Evolutionary conservation across 1,140 invertebrate genomes (phyloP).

Genomic region (Rhopalosiphum maidis): DNA sequence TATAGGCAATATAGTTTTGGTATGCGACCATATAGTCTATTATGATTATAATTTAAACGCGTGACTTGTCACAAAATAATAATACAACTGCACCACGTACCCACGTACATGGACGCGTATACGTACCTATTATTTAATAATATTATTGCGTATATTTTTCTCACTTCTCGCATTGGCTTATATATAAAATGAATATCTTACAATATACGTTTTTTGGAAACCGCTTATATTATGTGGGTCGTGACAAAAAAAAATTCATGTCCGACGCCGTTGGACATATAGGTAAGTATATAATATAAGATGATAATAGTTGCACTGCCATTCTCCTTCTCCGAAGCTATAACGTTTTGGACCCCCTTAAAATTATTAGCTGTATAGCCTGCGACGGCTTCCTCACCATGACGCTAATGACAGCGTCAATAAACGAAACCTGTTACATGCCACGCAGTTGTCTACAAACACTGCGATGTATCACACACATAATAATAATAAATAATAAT

Average conservation of each 20-base stretch:
- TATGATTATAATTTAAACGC: constrained; percentile 50
- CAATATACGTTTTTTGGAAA: neutral
- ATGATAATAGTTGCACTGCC: neutral
- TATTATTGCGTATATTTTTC: neutral
- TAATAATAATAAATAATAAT: constrained; percentile 12
- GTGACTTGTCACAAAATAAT: constrained; percentile 47
- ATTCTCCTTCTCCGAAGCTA: neutral
- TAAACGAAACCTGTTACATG: constrained; percentile 27
- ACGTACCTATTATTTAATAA: neutral
- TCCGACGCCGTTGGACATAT: neutral
- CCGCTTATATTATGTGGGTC: neutral
- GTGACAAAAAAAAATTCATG: neutral
- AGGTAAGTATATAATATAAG: neutral
- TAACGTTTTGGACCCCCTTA: neutral
- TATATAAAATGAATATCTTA: neutral
- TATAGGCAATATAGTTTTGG: neutral
- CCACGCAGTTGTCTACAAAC: neutral
- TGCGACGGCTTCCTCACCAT: neutral
- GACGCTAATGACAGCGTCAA: neutral
- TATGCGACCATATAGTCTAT: neutral
- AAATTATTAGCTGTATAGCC: neutral
- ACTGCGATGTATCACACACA: neutral
- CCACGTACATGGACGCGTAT: neutral
- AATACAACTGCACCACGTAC: constrained; percentile 1
- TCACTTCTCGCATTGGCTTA: neutral